Percentiles rank a stretch among this genome's conserved stretches.
phyloP scores from a whole-genome alignment of 2,888 invertebrate species.

The Cephus pulcher region DNA sequence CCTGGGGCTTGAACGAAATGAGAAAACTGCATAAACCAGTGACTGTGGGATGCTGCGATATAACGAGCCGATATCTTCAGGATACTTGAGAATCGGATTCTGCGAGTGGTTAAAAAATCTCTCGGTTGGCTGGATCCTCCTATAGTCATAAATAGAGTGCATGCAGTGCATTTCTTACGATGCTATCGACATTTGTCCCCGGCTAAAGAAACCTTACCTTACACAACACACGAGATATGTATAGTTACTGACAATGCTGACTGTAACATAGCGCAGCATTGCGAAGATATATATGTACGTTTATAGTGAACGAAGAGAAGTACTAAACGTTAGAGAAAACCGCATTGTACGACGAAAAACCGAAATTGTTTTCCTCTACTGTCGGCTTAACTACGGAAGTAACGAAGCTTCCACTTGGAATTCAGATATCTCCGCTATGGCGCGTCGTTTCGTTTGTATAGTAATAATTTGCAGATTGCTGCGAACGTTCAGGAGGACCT shows the following conservation, averaged over 20 bases:
- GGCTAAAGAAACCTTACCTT: no score
- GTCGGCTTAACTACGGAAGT: constrained; percentile 34
- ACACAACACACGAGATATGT: no score
- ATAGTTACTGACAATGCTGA: no score
- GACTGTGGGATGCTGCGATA: constrained; percentile 19
- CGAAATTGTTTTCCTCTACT: constrained; percentile 34
- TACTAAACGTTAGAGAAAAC: no score
- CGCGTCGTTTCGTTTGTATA: constrained; percentile 9
- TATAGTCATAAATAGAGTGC: constrained; percentile 25
- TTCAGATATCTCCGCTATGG: constrained; percentile 6
- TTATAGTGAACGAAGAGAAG: no score
- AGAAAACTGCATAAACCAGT: constrained; percentile 26
- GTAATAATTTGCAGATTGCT: constrained; percentile 6
- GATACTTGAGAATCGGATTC: background rate
- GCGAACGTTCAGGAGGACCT: background rate
- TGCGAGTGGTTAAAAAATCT: background rate
- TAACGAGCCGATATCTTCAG: constrained; percentile 35
- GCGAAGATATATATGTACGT: no score
- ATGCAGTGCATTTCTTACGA: no score
- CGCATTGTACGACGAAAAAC: no score
- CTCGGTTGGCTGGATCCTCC: constrained; percentile 31
- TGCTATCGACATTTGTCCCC: no score
- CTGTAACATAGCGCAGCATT: no score
- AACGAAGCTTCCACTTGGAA: constrained; percentile 33
- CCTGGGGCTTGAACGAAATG: constrained; percentile 15